phyloP scores from a whole-genome alignment of 2,113 vertebrate species.

The Channa maculata region DNA sequence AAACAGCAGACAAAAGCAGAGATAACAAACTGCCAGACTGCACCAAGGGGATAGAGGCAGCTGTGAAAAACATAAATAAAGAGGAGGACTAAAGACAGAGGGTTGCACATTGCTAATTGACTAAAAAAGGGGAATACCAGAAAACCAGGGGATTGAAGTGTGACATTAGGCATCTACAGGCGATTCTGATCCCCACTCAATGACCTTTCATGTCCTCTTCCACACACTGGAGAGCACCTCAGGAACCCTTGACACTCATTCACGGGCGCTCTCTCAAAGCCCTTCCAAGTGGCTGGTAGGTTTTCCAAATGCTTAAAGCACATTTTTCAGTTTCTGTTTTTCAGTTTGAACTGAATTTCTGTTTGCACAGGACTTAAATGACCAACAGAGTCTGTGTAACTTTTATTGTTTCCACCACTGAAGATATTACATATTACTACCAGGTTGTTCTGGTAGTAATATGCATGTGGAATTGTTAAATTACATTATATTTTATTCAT shows the following conservation, averaged over 20 bases:
- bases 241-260: slow-evolving; percentile 28
- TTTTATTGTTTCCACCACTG: no score
- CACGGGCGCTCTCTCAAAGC: slow-evolving; percentile 9
- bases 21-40: background rate
- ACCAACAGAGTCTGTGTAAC: background rate
- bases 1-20: background rate
- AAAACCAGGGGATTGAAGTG: slow-evolving; percentile 7
- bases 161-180: slow-evolving; percentile 27
- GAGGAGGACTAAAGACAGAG: slow-evolving; percentile 23
- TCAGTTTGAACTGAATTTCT: background rate
- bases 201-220: slow-evolving; percentile 28
- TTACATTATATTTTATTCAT: no score
- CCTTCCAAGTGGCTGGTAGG: background rate
- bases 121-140: slow-evolving; percentile 21
- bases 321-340: background rate
- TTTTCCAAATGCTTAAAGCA: background rate
- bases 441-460: no score
- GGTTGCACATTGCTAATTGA: slow-evolving; percentile 7
- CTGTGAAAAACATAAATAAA: slow-evolving; percentile 6
- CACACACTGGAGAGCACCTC: slow-evolving; percentile 38
- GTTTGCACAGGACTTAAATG: background rate
- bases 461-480: no score
- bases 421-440: no score
- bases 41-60: slow-evolving; percentile 8
- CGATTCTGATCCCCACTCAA: slow-evolving; percentile 32